These are phyloP conservation scores for silkworm (Bombyx mori) DNA, from an alignment of 1,140 invertebrate genomes.

Conservation along the genomic window DNA sequence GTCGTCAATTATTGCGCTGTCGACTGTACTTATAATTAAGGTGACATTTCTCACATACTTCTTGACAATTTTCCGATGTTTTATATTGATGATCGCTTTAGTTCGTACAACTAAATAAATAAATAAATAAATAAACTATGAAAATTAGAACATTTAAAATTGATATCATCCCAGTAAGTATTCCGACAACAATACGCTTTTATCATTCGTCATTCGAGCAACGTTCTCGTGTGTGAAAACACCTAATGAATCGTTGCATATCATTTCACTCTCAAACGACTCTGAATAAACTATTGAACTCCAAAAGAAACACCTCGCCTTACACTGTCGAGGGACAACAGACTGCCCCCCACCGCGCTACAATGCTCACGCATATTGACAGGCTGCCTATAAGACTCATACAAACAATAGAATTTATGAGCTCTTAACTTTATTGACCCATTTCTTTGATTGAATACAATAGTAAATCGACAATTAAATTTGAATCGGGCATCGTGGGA, in stretches of 20 bases:
- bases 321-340: conserved; percentile 25
- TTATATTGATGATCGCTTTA: no score
- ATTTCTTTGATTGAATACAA: conserved; percentile 61
- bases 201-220: no score
- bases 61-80: no score
- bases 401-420: conserved; percentile 56
- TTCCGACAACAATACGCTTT: no score
- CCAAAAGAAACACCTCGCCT: conserved; percentile 32
- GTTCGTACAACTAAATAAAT: no score
- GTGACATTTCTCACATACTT: no score
- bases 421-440: conserved; percentile 52
- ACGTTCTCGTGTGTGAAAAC: conserved; percentile 43
- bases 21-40: no score
- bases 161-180: no score
- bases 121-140: no score
- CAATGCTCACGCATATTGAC: conserved; percentile 49
- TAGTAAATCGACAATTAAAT: conserved; percentile 58
- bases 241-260: conserved; percentile 59
- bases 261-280: conserved; percentile 59
- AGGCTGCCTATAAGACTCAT: conserved; percentile 63
- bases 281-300: conserved; percentile 34
- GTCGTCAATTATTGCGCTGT: no score
- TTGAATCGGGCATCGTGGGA: conserved; percentile 58
- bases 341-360: conserved; percentile 34
- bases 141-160: no score